Evolutionary conservation across 2,113 vertebrate genomes (phyloP).

Genomic region (Chamaea fasciata): DNA sequence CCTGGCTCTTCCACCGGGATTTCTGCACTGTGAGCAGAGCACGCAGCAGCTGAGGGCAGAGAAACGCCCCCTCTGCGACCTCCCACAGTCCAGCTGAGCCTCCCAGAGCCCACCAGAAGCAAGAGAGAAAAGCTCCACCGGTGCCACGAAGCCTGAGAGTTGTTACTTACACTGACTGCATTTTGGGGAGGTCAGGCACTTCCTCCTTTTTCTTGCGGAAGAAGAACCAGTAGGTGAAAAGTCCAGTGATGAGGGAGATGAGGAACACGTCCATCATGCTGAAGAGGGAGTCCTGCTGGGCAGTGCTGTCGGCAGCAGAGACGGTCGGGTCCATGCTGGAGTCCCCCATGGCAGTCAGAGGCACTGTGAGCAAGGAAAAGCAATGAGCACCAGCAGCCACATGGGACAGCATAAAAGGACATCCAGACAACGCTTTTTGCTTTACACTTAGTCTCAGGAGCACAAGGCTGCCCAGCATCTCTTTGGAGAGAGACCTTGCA

Average conservation of each 20-base stretch:
- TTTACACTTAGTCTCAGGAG: neutral
- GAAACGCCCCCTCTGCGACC: neutral
- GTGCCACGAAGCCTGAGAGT: neutral
- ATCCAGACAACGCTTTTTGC: neutral
- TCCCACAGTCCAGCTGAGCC: neutral
- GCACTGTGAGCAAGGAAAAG: slow-evolving; percentile 8
- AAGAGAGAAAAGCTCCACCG: neutral
- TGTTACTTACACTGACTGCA: slow-evolving; percentile 72
- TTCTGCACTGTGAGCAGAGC: neutral
- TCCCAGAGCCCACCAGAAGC: neutral
- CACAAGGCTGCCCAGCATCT: neutral
- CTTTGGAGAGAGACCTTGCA: neutral
- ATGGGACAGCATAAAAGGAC: neutral
- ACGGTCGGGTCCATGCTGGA: slow-evolving; percentile 35
- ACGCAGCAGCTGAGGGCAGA: neutral
- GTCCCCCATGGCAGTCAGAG: slow-evolving; percentile 64
- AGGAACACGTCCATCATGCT: slow-evolving; percentile 86
- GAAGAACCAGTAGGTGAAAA: slow-evolving; percentile 88
- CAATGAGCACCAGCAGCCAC: neutral
- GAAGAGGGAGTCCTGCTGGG: slow-evolving; percentile 77
- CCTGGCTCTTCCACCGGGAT: neutral
- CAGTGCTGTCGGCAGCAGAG: neutral
- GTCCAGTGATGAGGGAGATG: slow-evolving; percentile 82
- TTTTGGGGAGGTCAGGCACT: slow-evolving; percentile 84
- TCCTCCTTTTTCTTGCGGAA: slow-evolving; percentile 92